Evolutionary conservation across 2,888 invertebrate species (phyloP), one percentile per base, ranked within the genome.

Genomic region (Erebia epiphron): DNA sequence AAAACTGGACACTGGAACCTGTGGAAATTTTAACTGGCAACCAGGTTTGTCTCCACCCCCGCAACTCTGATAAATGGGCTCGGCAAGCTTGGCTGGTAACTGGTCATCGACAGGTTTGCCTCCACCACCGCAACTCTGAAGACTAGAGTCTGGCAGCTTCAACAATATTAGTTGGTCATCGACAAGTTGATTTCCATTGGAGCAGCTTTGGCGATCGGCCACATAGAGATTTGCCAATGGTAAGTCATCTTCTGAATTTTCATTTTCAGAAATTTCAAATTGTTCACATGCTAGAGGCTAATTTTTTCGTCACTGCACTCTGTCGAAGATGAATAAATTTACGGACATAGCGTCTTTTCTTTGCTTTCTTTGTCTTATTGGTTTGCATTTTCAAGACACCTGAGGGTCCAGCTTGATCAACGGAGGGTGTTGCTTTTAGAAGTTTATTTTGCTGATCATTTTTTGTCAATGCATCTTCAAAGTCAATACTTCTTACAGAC

Each of bases 21-120:
- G n/a, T 52, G 50, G 50, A 52, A 52, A 52, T 52, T 52, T 52
- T 52, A 52, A 52, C n/a, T 52, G 50, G 50, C 50, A 52, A 52
- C 50, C 50, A 52, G 50, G 50, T 52, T 52, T 52, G 50, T 52
- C 50, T 52, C 50, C 50, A 52, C 50, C 50, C 50, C n/a, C 50
- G 50, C 50, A 16, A 52, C 16, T 7, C 35, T 35, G 35, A 35
- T 35, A 35, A 35, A 35, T 35, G 35, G 35, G 35, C 35, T 35
- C 35, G 35, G 35, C 7, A 35, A 35, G 35, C 35, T 35, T 35
- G 35, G 35, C 7, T 35, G 35, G 35, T 35, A 35, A 7, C 35
- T 35, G 35, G 35, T 35, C 35, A 35, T 35, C 35, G 7, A 35
- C 35, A 35, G 35, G 35, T 35, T 35, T 5, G 35, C 35, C 35